These are phyloP conservation scores for Atrichornis clamosus DNA, from an alignment of 2,113 vertebrate species.

Conservation along the genomic window DNA sequence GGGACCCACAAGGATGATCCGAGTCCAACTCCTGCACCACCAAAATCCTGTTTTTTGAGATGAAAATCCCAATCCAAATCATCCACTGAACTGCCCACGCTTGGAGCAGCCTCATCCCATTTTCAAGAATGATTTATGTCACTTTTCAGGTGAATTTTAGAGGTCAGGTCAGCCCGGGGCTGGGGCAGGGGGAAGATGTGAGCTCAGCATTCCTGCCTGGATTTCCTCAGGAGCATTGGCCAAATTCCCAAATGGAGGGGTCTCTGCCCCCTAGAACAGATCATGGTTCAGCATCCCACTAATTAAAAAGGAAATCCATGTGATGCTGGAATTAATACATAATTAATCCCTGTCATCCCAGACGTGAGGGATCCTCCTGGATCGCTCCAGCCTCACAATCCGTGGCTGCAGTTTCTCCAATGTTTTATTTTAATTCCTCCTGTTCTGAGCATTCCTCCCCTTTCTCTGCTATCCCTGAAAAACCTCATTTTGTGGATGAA, in stretches of 20 bases:
- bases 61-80: not conserved
- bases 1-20: fast-evolving
- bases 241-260: not conserved
- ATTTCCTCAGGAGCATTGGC: not conserved
- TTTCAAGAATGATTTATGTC: not conserved
- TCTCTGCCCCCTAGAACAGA: not conserved
- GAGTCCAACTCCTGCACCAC: not conserved
- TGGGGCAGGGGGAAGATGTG: not conserved
- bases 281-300: not conserved
- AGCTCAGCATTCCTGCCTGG: not conserved
- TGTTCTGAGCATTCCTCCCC: not conserved
- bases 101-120: not conserved
- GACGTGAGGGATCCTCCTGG: not conserved
- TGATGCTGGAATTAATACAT: not conserved
- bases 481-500: fast-evolving
- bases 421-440: not conserved
- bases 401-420: not conserved
- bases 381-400: too few relatives aligned
- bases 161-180: not conserved
- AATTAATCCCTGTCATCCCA: not conserved
- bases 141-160: not conserved
- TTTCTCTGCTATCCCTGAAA: not conserved
- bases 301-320: not conserved
- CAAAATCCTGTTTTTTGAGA: not conserved
- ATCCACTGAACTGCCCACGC: too few relatives aligned